Base-by-base conservation (phyloP, 2,797 vertebrate species). In the Podargus strigoides region DNA sequence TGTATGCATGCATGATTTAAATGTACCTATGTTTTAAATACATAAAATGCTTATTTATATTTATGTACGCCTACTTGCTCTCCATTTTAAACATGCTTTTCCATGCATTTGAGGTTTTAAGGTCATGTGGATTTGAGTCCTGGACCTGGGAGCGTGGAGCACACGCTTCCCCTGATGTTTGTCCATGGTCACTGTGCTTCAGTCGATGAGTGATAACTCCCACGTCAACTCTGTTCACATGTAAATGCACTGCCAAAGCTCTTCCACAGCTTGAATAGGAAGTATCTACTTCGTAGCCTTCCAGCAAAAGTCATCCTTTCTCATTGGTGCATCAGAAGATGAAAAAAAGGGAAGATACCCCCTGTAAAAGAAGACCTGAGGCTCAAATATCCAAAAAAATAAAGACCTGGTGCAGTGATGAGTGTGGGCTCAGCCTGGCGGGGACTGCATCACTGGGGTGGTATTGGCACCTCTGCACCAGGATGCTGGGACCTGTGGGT, bases 371-470 rank as follows among this genome's bases (percentile, higher is more conserved):
- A 75, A 32, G 30, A 85, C 7, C n/a, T 80, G 72, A 70, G 9
- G 27, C 20, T 86, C 36, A 27, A 53, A 17, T 73, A 49, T 23
- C 28, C 3, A 23, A n/a, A 59, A 49, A 53, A 52, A 17, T 3
- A 5, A 83, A 46, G 8, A 50, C 27, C 11, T 13, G 30, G 11
- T 67, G 83, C 15, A 46, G 58, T 30, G 53, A 34, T 50, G 53
- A n/a, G 8, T 0, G 0, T 47, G 62, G 49, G 50, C n/a, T 62
- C 24, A 55, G 27, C 36, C 28, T 52, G 5, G 16, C 3, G 4
- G 55, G 32, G 4, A 1, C 26, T 37, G 16, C 14, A 6, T 18
- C n/a, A 2, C n/a, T 32, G 0, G 2, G 47, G 56, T 69, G 50
- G 9, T 24, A 4, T 21, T 36, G 50, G 22, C n/a, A 30, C 12